Conservation (phyloP, 2,113 vertebrate genomes). For the Psophia crepitans region DNA sequence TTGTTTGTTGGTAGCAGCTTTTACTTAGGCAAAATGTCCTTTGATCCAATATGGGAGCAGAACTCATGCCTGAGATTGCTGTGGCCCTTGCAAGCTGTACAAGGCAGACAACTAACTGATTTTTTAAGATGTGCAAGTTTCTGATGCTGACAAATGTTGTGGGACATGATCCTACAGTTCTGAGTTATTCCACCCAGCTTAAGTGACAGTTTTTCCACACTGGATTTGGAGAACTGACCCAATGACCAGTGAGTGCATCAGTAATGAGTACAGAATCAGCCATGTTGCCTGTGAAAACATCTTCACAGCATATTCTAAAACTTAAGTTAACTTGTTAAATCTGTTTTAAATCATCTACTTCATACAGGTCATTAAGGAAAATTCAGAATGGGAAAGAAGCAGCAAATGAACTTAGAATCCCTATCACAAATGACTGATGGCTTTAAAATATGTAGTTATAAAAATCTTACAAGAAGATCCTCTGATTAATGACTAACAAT, state of each 20-base stretch:
- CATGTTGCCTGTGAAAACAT: not conserved
- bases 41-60: fast-evolving
- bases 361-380: not conserved
- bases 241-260: not conserved
- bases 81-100: not conserved
- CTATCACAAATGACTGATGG: not conserved
- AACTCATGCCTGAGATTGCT: not conserved
- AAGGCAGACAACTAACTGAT: not conserved
- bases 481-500: not conserved
- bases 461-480: not conserved
- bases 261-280: not conserved
- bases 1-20: not conserved
- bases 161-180: not conserved
- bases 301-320: not conserved
- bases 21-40: not conserved
- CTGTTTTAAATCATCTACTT: not conserved
- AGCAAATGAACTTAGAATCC: not conserved
- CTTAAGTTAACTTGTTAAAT: not conserved
- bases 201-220: not conserved
- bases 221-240: not conserved
- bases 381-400: not conserved
- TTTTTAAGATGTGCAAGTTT: not conserved
- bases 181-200: not conserved
- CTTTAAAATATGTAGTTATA: not conserved
- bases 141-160: not conserved